These are phyloP conservation scores for Sciaenops ocellatus DNA, from an alignment of 2,797 vertebrate genomes.

Conservation along the genomic window DNA sequence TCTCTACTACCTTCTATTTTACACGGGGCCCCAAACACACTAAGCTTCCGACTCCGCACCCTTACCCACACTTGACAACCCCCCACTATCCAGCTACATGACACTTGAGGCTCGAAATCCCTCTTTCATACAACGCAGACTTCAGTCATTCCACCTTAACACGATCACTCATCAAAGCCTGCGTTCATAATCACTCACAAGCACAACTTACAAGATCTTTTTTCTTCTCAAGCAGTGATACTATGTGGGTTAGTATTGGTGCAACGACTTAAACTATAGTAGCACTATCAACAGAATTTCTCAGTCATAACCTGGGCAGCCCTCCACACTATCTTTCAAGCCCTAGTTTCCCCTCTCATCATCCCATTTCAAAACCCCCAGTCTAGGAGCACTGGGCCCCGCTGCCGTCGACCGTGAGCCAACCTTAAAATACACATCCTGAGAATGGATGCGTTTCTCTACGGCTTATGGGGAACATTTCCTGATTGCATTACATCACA, in stretches of 20 bases:
- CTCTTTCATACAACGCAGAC: slow-evolving; percentile 44
- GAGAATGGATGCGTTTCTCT: slow-evolving; percentile 65
- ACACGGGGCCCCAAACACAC: slow-evolving; percentile 63
- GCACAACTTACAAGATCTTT: neutral
- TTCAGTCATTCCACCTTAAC: slow-evolving; percentile 23
- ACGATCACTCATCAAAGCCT: slow-evolving; percentile 34
- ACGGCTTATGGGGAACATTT: slow-evolving; percentile 63
- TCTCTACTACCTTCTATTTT: slow-evolving; percentile 69
- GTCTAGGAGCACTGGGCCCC: slow-evolving; percentile 54
- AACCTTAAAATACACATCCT: slow-evolving; percentile 79
- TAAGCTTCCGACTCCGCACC: slow-evolving; percentile 60
- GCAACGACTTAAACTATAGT: slow-evolving; percentile 14
- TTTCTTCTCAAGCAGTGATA: neutral
- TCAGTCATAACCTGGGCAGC: slow-evolving; percentile 22
- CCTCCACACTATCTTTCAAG: neutral
- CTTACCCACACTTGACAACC: slow-evolving; percentile 32
- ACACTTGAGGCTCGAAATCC: slow-evolving; percentile 48
- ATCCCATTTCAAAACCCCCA: slow-evolving; percentile 62
- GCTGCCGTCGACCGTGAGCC: slow-evolving; percentile 42
- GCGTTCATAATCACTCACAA: slow-evolving; percentile 13
- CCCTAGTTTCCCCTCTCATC: slow-evolving; percentile 23
- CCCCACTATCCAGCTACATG: slow-evolving; percentile 21
- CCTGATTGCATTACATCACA: slow-evolving; percentile 69
- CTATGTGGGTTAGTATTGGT: neutral
- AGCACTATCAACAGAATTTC: slow-evolving; percentile 55